A percentile compares a stretch with the other conserved stretches of the same genome.
phyloP scores from a whole-genome alignment of 2,797 vertebrate genomes.

The Streptopelia turtur region DNA sequence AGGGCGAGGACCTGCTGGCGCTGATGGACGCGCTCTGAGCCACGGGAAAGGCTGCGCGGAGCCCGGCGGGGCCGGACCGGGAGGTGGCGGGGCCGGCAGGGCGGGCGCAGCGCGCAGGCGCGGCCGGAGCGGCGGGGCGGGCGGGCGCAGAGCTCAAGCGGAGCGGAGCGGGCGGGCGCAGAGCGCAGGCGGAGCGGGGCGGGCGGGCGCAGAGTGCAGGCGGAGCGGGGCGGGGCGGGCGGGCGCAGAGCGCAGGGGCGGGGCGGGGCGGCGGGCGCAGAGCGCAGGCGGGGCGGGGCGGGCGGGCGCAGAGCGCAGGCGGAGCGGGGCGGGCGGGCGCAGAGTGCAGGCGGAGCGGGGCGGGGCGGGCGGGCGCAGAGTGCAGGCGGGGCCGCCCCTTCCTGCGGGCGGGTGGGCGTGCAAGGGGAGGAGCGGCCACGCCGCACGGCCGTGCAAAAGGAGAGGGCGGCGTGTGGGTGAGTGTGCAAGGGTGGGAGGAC shows the following conservation, averaged over 20 bases:
- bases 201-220: neutral
- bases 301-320: neutral
- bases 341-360: neutral
- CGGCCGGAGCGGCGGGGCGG: neutral
- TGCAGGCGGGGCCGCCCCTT: neutral
- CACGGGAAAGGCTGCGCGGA: too few species aligned
- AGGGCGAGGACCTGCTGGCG: constrained; percentile 93
- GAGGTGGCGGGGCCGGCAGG: neutral
- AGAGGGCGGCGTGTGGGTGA: neutral
- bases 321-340: neutral
- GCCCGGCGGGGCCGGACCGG: neutral
- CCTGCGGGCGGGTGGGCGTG: neutral
- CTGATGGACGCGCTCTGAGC: constrained; percentile 88
- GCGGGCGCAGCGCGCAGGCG: neutral
- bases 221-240: neutral
- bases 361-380: neutral
- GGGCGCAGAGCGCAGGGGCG: neutral
- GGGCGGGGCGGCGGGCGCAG: neutral
- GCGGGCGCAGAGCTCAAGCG: too few species aligned
- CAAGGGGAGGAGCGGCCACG: too few species aligned
- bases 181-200: too few species aligned
- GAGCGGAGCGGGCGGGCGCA: neutral
- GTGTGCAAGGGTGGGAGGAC: neutral
- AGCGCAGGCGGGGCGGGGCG: neutral
- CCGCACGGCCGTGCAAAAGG: too few species aligned